Evolutionary conservation across 1,140 invertebrate species (phyloP).

Genomic region (Orchesella cincta): DNA sequence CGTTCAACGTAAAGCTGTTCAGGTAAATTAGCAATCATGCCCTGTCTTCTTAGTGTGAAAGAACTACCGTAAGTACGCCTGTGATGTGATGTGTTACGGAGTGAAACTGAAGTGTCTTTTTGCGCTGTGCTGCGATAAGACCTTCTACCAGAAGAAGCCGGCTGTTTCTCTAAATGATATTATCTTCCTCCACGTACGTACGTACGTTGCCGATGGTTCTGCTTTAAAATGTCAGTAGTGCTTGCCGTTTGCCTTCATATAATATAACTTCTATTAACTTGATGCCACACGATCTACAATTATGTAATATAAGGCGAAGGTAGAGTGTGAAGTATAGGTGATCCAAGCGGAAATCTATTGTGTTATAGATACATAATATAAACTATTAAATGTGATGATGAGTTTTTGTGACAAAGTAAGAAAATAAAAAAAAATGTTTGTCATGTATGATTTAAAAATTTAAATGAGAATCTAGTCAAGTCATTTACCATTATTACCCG

Average conservation of each 20-base stretch:
- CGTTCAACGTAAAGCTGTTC: not conserved
- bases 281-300: not conserved
- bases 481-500: not conserved
- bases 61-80: too few species aligned
- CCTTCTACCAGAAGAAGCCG: not conserved
- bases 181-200: not conserved
- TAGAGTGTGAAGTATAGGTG: not conserved
- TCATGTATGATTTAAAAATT: not conserved
- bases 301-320: not conserved
- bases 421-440: not conserved
- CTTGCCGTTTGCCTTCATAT: not conserved
- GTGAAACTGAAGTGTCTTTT: not conserved
- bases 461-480: not conserved
- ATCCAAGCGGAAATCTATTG: not conserved
- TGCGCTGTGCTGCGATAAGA: not conserved
- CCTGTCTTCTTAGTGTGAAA: not conserved
- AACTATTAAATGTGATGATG: not conserved
- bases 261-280: not conserved
- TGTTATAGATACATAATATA: too few species aligned
- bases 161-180: not conserved
- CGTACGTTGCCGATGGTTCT: not conserved
- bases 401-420: not conserved
- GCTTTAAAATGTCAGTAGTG: not conserved
- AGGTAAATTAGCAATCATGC: not conserved
- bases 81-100: not conserved